phyloP scores from a whole-genome alignment of 2,797 vertebrate species.

The Cynodonichthys magdalenae region DNA sequence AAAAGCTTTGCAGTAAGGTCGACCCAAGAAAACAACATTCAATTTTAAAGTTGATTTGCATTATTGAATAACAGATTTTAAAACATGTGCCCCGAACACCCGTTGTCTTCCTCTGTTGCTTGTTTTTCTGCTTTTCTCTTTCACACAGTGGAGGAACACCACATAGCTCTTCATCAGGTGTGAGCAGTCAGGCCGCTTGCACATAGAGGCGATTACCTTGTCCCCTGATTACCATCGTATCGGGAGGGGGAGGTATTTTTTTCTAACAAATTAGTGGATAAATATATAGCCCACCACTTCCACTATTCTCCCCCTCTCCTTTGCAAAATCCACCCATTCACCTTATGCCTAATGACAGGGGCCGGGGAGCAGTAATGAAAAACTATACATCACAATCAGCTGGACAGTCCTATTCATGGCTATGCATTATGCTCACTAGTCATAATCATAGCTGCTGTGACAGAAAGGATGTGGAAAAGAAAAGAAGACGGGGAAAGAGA shows the following conservation, averaged over 20 bases:
- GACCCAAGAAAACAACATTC: slow-evolving; percentile 19
- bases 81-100: slow-evolving; percentile 11
- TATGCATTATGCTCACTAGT: slow-evolving; percentile 94
- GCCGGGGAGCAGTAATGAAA: slow-evolving; percentile 99
- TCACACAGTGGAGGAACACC: slow-evolving; percentile 69
- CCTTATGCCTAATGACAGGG: slow-evolving; percentile 96
- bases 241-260: slow-evolving; percentile 82
- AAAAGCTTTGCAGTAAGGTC: slow-evolving; percentile 13
- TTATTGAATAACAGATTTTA: slow-evolving; percentile 44
- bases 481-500: slow-evolving; percentile 22
- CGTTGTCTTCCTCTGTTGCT: slow-evolving; percentile 15
- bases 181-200: slow-evolving; percentile 87
- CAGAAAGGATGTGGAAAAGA: slow-evolving; percentile 73
- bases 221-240: slow-evolving; percentile 97
- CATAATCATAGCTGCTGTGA: slow-evolving; percentile 86
- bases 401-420: slow-evolving; percentile 97
- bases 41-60: slow-evolving; percentile 36
- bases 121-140: slow-evolving; percentile 27
- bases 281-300: slow-evolving; percentile 92
- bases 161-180: slow-evolving; percentile 99
- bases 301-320: slow-evolving; percentile 47
- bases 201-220: slow-evolving; percentile 92
- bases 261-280: slow-evolving; percentile 99
- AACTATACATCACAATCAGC: slow-evolving; percentile 99
- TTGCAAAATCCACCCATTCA: slow-evolving; percentile 63